Conservation (phyloP, 1,140 invertebrate species). For the Gryllus bimaculatus region DNA sequence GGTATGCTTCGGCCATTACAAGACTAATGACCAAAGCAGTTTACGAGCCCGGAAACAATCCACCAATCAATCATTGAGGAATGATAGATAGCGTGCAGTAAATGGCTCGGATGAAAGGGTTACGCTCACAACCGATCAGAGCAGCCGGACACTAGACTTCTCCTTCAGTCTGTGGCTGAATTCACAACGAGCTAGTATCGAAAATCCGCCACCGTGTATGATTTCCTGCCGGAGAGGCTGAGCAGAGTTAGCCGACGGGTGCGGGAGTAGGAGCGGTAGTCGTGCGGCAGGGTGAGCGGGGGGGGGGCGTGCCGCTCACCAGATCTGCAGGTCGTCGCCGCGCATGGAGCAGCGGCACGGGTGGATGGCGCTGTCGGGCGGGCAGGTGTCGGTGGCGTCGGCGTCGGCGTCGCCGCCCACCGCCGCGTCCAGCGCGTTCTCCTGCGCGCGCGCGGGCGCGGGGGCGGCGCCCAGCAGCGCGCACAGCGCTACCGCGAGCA, state of each 20-base stretch:
- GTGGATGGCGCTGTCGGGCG: constrained; percentile 49
- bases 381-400: constrained; percentile 37
- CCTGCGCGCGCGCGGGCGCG: background rate
- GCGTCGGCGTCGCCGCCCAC: background rate
- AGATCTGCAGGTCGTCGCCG: constrained; percentile 56
- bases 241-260: too few relatives aligned
- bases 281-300: background rate
- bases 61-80: too few relatives aligned
- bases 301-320: constrained; percentile 36
- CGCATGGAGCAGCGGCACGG: constrained; percentile 56
- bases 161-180: too few relatives aligned
- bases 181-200: background rate
- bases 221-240: too few relatives aligned
- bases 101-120: too few relatives aligned
- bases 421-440: background rate
- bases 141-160: too few relatives aligned
- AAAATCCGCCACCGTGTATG: background rate
- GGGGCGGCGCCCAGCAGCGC: background rate
- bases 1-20: too few relatives aligned
- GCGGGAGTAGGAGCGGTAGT: too few relatives aligned
- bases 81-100: too few relatives aligned
- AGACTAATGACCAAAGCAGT: too few relatives aligned
- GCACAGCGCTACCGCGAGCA: background rate
- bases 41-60: too few relatives aligned
- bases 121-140: too few relatives aligned